phyloP scores from a whole-genome alignment of 2,888 invertebrate genomes.

The Latrodectus hesperus region DNA sequence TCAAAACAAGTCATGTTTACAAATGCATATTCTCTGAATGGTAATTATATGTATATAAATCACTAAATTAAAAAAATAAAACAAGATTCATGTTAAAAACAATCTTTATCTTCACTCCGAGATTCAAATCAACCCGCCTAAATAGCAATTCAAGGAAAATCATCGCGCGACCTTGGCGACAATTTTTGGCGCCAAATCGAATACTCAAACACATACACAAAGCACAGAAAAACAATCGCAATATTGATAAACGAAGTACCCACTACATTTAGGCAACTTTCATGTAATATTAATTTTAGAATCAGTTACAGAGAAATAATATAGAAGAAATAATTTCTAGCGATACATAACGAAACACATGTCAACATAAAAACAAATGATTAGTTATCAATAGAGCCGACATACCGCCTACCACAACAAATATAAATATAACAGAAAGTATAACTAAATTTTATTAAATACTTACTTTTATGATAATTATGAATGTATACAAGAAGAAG shows the following conservation, averaged over 20 bases:
- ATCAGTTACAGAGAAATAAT: background rate
- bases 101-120: background rate
- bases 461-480: constrained; percentile 37
- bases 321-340: background rate
- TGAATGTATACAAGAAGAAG: background rate
- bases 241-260: background rate
- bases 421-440: constrained; percentile 6
- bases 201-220: background rate
- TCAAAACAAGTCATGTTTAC: background rate
- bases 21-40: background rate
- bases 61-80: background rate
- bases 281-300: background rate
- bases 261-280: background rate
- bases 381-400: constrained; percentile 6
- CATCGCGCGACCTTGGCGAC: constrained; percentile 24
- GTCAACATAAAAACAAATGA: constrained; percentile 17
- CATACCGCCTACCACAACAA: constrained; percentile 23
- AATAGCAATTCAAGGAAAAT: background rate
- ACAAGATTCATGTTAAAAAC: background rate
- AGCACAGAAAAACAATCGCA: background rate
- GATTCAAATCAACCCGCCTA: background rate
- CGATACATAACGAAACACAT: background rate
- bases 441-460: background rate
- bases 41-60: background rate
- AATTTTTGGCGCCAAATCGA: constrained; percentile 32